These are phyloP conservation scores for Mastacembelus armatus DNA, from an alignment of 2,797 vertebrate genomes.

Conservation along the genomic window DNA sequence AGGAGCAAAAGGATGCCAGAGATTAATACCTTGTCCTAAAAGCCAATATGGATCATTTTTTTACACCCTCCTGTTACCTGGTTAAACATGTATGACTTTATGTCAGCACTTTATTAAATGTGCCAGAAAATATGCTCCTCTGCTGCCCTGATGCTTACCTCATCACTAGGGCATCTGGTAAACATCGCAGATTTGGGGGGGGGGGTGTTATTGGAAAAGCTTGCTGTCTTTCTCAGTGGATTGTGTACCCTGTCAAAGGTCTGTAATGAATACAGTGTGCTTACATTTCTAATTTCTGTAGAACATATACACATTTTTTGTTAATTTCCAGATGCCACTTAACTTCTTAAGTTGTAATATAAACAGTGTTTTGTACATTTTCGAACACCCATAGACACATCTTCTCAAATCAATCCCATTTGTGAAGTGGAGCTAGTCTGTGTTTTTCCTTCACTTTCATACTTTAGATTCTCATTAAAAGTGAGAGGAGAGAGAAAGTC, in stretches of 20 bases:
- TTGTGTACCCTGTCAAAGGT: slow-evolving; percentile 35
- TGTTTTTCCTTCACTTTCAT: slow-evolving; percentile 50
- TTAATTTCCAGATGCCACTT: slow-evolving; percentile 14
- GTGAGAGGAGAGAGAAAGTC: slow-evolving; percentile 26
- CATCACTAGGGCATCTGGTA: slow-evolving; percentile 56
- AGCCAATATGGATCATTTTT: slow-evolving; percentile 81
- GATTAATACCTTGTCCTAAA: slow-evolving; percentile 81
- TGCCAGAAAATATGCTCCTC: slow-evolving; percentile 51
- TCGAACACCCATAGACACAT: background rate
- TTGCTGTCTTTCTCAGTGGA: slow-evolving; percentile 50
- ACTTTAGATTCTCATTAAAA: slow-evolving; percentile 66
- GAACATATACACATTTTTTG: slow-evolving; percentile 24
- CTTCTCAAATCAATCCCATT: slow-evolving; percentile 23
- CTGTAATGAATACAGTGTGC: slow-evolving; percentile 51
- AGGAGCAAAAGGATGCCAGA: slow-evolving; percentile 56
- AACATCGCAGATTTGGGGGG: slow-evolving; percentile 34
- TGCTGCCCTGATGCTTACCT: slow-evolving; percentile 60
- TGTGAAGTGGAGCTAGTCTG: background rate
- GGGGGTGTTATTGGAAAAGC: slow-evolving; percentile 43
- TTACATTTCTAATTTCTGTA: slow-evolving; percentile 43
- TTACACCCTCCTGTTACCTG: slow-evolving; percentile 72
- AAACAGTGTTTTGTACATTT: background rate
- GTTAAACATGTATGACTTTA: slow-evolving; percentile 82
- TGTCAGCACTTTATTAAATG: slow-evolving; percentile 80
- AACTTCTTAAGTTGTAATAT: background rate